Conservation (phyloP, 2,888 invertebrate genomes). For the Anoplius nigerrimus region DNA sequence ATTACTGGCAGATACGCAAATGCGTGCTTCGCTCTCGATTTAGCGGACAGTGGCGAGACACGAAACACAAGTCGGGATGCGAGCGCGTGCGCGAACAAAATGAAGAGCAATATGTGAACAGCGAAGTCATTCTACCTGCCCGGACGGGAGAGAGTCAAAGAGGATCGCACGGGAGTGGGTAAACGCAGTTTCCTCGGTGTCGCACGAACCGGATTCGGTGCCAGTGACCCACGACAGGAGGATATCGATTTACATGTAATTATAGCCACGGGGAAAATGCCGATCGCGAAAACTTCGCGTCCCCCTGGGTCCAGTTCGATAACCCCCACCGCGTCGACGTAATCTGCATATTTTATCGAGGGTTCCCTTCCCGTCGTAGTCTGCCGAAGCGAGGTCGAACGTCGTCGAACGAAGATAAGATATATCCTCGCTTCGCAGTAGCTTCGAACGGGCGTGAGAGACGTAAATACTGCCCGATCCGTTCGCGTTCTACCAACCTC, state of each 20-base stretch:
- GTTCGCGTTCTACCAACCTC: no score
- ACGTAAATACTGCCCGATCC: neutral
- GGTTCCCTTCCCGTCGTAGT: neutral
- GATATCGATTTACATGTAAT: conserved; percentile 40
- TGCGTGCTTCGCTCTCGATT: no score
- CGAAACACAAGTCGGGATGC: no score
- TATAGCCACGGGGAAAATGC: conserved; percentile 18
- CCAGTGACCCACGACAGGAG: conserved; percentile 33
- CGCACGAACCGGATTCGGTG: conserved; percentile 31
- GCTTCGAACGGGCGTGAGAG: neutral
- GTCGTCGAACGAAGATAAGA: conserved; percentile 29
- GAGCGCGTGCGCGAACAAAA: no score
- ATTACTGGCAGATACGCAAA: no score
- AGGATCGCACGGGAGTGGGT: neutral
- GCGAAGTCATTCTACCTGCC: no score
- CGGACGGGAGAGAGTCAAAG: no score
- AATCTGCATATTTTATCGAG: conserved; percentile 26
- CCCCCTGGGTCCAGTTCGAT: conserved; percentile 22
- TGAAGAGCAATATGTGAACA: no score
- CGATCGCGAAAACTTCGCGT: conserved; percentile 23
- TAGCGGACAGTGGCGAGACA: no score
- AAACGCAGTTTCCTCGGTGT: neutral
- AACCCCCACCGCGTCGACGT: conserved; percentile 25
- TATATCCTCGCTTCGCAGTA: neutral
- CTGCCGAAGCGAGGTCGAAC: conserved; percentile 17